Percentiles rank a stretch among this genome's conserved stretches.
These are phyloP conservation scores for Leptopilina clavipes DNA, from an alignment of 1,140 invertebrate species.

Conservation along the genomic window DNA sequence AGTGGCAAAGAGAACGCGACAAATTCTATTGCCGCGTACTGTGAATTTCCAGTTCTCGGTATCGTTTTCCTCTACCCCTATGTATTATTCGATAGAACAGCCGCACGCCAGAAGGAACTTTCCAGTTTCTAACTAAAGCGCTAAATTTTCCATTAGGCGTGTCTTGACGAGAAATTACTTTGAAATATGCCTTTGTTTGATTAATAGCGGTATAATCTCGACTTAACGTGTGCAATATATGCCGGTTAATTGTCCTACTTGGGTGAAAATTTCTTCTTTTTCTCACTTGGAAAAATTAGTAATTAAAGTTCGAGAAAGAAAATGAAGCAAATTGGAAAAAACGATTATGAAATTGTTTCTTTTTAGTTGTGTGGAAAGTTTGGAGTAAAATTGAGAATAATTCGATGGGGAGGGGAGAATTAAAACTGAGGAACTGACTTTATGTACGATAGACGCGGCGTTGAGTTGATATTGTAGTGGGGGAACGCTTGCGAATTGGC, in stretches of 20 bases:
- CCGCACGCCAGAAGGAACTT: constrained; percentile 18
- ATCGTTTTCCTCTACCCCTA: background rate
- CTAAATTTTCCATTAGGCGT: background rate
- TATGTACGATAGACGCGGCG: no score
- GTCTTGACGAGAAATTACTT: background rate
- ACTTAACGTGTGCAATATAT: background rate
- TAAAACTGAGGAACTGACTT: no score
- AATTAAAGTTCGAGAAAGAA: no score
- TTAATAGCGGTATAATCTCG: background rate
- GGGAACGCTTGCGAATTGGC: no score
- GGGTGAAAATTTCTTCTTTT: background rate
- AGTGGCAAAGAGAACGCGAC: constrained; percentile 21
- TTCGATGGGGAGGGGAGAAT: no score
- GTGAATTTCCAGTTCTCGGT: background rate
- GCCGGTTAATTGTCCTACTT: background rate
- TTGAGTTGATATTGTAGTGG: no score
- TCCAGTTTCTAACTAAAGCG: constrained; percentile 1
- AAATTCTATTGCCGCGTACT: constrained; percentile 25
- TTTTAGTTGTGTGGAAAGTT: no score
- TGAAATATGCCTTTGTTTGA: constrained; percentile 3
- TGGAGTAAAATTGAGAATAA: no score
- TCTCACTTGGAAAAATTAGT: no score
- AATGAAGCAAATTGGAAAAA: no score
- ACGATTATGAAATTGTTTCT: no score
- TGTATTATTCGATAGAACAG: constrained; percentile 23